Evolutionary conservation across 2,888 invertebrate species (phyloP), one percentile per base, ranked within the genome.

Genomic region (Caenorhabditis sulstoni): DNA sequence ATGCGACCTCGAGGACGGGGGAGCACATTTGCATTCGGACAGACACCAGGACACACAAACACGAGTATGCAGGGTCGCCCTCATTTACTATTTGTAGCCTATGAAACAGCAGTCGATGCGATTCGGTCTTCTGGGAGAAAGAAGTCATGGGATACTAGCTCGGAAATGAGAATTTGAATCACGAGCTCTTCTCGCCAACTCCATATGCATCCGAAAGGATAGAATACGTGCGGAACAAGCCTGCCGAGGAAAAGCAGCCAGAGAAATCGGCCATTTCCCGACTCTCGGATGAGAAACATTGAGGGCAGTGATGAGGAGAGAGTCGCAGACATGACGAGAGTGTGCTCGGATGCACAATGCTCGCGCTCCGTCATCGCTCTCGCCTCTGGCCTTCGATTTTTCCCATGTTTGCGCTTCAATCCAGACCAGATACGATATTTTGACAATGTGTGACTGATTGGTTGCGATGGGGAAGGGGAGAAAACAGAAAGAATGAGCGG

Each of bases 341-440:
- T 41, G 41, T 11, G 41, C 29, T 29, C 29, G 41, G 41, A 3
- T 8, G 41, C 41, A 41, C 41, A 41, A 11, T 14, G 11, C 41
- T 14, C 41, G 12, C 12, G 12, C 41, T 11, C 41, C 14, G 11
- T 41, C 41, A 41, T 58, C 41, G 35, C 22, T n/a, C 35, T 29
- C 18, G 14, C 59, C 20, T 12, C 11, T 52, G 45, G 59, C 55
- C 62, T 67, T 49, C 14, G 41, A 55, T 67, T 64, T 55, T 35
- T 23, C 29, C 39, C 49, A 45, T 67, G 67, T 76, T 62, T 76
- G 75, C 67, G 58, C 62, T 62, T 45, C 67, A 61, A 67, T 20
- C 61, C 50, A 64, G 35, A 73, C 61, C 50, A 64, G 35, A 73
- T 64, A 64, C 73, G 73, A 73, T 64, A 64, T 58, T 41, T 71